Evolutionary conservation across 2,888 invertebrate species (phyloP), one percentile per base, ranked within the genome.

Genomic region (Tenthredo mesomela): DNA sequence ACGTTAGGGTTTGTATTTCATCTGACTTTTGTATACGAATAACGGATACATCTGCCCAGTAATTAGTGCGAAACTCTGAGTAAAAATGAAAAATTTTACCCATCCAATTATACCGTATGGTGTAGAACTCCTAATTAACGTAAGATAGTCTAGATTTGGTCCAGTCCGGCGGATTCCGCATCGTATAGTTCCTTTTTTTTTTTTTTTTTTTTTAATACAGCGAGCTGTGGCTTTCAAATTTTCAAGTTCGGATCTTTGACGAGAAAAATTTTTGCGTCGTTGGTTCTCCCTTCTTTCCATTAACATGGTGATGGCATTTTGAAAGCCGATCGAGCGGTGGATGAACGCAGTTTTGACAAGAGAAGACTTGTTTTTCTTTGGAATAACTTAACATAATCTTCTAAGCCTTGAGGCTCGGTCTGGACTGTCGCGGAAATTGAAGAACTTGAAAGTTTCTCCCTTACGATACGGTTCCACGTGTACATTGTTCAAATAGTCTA

Each of bases 331-430:
- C 80, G 61, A 80, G 37, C 21, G 61, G n/a, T 40, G 37, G 61
- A 61, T 80, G 80, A 80, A 37, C 80, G 80, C 47, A 80, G 80
- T 80, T 80, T 61, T 61, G 80, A 80, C 80, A 80, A 80, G 80
- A 29, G 87, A 86, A 86, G 87, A 87, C 86, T 88, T 88, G 89
- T 86, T 86, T 87, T 87, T 70, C 78, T 12, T 78, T 84, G 84
- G 89, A 89, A 89, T 89, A 87, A 88, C 87, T 89, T 89, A 89
- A 87, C 85, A 86, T 88, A 88, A 89, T 89, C 87, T 87, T 1
- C 58, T 61, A 58, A 61, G 80, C 80, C 61, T 37, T 2, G 6
- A 21, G 80, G 40, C 58, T 80, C 61, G 40, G 29, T 80, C n/a
- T 33, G 77, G 77, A 77, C 77, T 54, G 29, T 54, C 77, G 15